Base-by-base conservation (phyloP, 2,797 vertebrate genomes). In the Jordanella pulchra region DNA sequence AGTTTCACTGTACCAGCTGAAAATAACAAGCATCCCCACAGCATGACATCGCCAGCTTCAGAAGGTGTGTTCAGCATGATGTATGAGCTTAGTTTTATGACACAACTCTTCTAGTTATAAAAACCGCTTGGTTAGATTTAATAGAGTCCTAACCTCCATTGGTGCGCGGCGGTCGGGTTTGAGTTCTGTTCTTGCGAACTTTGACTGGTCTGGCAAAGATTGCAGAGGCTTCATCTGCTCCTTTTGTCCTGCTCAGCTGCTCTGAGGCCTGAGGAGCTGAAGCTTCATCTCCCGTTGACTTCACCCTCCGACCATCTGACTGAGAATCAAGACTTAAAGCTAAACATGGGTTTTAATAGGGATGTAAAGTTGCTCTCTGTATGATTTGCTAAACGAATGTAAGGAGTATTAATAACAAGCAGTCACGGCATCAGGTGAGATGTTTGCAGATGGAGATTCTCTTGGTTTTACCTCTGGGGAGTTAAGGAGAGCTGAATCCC, bases 401-500 rank as follows among this genome's bases (percentile, higher is more conserved):
- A 67, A 18, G 3, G 23, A 23, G 3, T 14, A 23, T 17, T 32
- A 50, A n/a, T 12, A 18, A 60, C 14, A 35, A 39, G 14, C 18
- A 15, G n/a, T 3, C 18, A 21, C 9, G 50, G 18, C 47, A 53
- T 50, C 65, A 50, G 28, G 15, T 28, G 45, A 15, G 27, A 56
- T 1, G 21, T 11, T n/a, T 25, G 42, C 12, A 63, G 21, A 5
- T 5, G 14, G 23, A 39, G 21, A 3, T 35, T 25, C 60, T 39
- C 5, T n/a, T 25, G 1, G 13, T 25, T 63, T 69, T 89, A 95
- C 95, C 92, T 95, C 89, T 15, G 91, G 92, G 30, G 93, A 92
- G 48, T 94, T 73, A 15, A 94, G 87, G 10, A 95, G 91, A 53
- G 93, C 93, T 1, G 94, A 96, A 84, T 95, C 93, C 66, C 95